Conservation (phyloP, 2,113 vertebrate genomes). For the Anarhynchus alexandrinus region DNA sequence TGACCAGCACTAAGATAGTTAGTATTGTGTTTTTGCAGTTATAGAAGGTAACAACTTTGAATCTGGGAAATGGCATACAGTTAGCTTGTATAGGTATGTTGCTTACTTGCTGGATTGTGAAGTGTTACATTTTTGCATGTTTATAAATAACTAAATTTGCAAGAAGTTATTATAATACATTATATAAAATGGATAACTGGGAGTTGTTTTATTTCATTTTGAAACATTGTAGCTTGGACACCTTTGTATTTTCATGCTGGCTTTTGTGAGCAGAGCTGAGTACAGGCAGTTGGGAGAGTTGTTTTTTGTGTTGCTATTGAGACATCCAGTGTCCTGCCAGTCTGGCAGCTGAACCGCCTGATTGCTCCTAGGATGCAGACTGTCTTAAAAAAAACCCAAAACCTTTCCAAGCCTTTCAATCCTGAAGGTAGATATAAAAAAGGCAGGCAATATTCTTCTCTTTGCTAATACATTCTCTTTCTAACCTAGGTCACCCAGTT, state of each 20-base stretch:
- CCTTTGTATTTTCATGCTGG: not conserved
- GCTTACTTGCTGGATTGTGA: not conserved
- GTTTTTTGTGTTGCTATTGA: not conserved
- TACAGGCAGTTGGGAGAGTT: not conserved
- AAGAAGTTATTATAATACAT: not conserved
- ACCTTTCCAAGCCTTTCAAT: not conserved
- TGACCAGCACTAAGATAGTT: not conserved
- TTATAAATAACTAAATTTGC: not conserved
- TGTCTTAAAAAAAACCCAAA: not conserved
- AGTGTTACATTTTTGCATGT: not conserved
- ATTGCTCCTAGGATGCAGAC: not conserved
- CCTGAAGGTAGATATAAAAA: not conserved
- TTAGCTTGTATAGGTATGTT: not conserved
- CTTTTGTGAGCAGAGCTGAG: not conserved
- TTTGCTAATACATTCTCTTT: not conserved
- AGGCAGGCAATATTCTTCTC: not conserved
- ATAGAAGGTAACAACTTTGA: not conserved
- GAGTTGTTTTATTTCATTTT: not conserved
- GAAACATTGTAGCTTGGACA: not conserved
- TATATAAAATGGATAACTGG: not conserved
- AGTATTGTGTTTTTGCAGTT: not conserved
- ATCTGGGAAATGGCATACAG: not conserved
- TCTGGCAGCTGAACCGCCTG: not conserved
- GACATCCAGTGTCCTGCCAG: not conserved
- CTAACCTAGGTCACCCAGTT: slow-evolving; percentile 82